These are phyloP conservation scores for Patella vulgata DNA, from an alignment of 1,140 invertebrate genomes.

Conservation along the genomic window DNA sequence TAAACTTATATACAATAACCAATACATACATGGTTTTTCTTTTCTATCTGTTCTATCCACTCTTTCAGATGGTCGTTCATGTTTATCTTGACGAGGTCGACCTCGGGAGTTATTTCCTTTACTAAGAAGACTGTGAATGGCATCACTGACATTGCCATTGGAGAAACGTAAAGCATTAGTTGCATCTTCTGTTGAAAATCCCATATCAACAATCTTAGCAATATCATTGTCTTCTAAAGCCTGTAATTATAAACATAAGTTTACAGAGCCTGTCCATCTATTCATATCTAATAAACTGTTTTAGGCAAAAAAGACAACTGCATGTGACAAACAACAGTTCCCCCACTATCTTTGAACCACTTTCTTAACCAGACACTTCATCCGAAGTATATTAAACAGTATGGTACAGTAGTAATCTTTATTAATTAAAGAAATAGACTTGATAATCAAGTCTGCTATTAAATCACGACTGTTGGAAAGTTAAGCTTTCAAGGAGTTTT, in stretches of 20 bases:
- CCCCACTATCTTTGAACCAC: too few relatives aligned
- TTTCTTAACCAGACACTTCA: too few relatives aligned
- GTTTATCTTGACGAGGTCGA: conserved; percentile 1
- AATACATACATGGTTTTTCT: background rate
- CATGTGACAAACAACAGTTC: too few relatives aligned
- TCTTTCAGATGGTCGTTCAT: background rate
- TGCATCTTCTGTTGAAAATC: conserved; percentile 81
- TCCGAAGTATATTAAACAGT: too few relatives aligned
- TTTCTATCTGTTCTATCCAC: background rate
- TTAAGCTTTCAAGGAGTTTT: too few relatives aligned
- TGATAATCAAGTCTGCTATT: too few relatives aligned
- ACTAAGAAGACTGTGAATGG: conserved; percentile 66
- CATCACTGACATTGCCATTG: conserved; percentile 79
- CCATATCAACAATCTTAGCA: conserved; percentile 82
- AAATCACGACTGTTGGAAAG: too few relatives aligned
- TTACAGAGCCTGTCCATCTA: background rate
- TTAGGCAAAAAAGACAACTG: background rate
- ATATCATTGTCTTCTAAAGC: conserved; percentile 79
- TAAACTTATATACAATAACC: too few relatives aligned
- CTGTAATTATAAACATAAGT: conserved; percentile 25
- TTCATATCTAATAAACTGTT: background rate
- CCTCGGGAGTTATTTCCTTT: background rate
- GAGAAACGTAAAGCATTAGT: conserved; percentile 77
- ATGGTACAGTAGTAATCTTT: too few relatives aligned
- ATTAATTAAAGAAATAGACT: too few relatives aligned